Base-by-base conservation (phyloP, 2,888 invertebrate genomes). In the Microctonus aethiopoides region DNA sequence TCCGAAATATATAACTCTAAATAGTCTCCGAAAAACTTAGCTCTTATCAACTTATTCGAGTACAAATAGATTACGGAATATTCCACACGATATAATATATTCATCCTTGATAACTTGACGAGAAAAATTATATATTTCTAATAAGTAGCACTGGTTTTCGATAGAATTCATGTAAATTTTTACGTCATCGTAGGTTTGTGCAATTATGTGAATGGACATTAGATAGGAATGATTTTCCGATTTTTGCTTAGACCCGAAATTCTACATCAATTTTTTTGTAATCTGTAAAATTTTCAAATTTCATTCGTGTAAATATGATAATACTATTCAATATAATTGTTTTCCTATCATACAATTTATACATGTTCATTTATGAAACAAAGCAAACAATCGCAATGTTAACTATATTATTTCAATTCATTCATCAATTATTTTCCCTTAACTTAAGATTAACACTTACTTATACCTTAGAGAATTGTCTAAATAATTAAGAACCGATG, bases 1-100 rank as follows among this genome's bases (percentile, higher is more conserved):
- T 74, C 71, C 63, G 68, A 39, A 65, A 51, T 52, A 52, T 52
- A 52, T 32, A 20, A 52, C 16, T 32, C 11, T 22, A 32, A 29
- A 36, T 26, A 16, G 64, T 2, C 46, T 51, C 11, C 2, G 3
- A 32, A 20, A 57, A 10, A 16, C 34, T 57, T 57, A 32, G 32
- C 32, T n/a, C 20, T 34, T 57, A 20, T 29, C n/a, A 32, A 32
- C 7, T 34, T 29, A 34, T 57, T 6, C 11, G 2, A 26, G 7
- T 46, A n/a, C 16, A 16, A 1, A 5, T 2, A 46, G 6, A 46
- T 46, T 2, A 16, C 6, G 16, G 6, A 20, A 46, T 4, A 16
- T 16, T 46, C 16, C 7, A 4, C 9, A 59, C 16, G 0, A 16
- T 26, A 24, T 22, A n/a, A n/a, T n/a, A n/a, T n/a, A n/a, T n/a